These are phyloP conservation scores for Auanema sp. DNA, from an alignment of 2,888 invertebrate genomes.

Conservation along the genomic window DNA sequence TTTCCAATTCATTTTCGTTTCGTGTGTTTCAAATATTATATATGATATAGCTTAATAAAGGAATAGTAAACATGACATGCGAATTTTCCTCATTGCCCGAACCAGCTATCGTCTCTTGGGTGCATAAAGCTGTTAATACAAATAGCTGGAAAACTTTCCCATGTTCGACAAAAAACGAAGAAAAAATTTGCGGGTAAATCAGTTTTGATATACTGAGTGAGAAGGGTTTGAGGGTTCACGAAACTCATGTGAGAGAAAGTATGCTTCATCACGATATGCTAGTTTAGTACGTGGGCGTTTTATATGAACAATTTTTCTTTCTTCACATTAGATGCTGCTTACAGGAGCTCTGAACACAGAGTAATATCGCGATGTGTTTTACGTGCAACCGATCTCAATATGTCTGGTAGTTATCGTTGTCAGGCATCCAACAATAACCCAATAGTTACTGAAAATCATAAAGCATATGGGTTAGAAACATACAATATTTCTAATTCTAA, in stretches of 20 bases:
- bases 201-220: neutral
- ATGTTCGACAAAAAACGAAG: constrained; percentile 17
- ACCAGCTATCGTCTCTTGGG: constrained; percentile 18
- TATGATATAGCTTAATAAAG: constrained; percentile 11
- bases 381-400: constrained; percentile 9
- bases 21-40: neutral
- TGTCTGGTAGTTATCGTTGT: constrained; percentile 21
- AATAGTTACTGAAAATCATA: constrained; percentile 8
- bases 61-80: constrained; percentile 19
- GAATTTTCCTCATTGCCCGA: constrained; percentile 17
- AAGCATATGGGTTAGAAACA: constrained; percentile 15
- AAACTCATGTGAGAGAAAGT: no score
- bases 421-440: constrained; percentile 6
- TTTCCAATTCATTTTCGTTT: neutral
- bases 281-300: no score
- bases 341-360: constrained; percentile 15
- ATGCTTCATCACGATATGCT: no score
- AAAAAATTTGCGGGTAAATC: constrained; percentile 15
- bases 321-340: constrained; percentile 6
- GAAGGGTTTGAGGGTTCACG: no score
- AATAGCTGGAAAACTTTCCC: constrained; percentile 16
- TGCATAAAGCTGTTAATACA: constrained; percentile 17
- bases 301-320: no score
- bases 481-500: neutral
- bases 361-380: constrained; percentile 17